Evolutionary conservation across 2,888 invertebrate genomes (phyloP).

Genomic region (Cephonodes hylas): DNA sequence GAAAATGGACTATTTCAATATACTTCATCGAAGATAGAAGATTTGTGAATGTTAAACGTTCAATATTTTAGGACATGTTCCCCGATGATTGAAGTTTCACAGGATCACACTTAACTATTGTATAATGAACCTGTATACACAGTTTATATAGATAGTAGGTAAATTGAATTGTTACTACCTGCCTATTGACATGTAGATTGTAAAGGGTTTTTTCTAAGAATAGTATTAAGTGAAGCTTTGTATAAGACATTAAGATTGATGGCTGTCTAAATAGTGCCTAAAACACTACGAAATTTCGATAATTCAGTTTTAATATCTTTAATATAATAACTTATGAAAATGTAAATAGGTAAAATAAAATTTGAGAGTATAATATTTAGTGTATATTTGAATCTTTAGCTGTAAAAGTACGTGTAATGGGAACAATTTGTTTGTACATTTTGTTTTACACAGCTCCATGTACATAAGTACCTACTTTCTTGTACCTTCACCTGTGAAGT

Average conservation of each 20-base stretch:
- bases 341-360: constrained; percentile 63
- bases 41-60: constrained; percentile 25
- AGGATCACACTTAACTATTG: constrained; percentile 25
- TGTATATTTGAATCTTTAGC: constrained; percentile 57
- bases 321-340: constrained; percentile 61
- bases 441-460: constrained; percentile 21
- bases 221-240: constrained; percentile 72
- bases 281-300: constrained; percentile 80
- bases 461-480: not conserved
- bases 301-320: constrained; percentile 76
- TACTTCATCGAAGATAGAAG: constrained; percentile 24
- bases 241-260: constrained; percentile 79
- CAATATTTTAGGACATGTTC: constrained; percentile 6
- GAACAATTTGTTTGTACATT: constrained; percentile 70
- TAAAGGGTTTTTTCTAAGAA: constrained; percentile 62
- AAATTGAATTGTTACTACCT: constrained; percentile 73
- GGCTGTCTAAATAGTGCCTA: constrained; percentile 82
- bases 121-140: constrained; percentile 43
- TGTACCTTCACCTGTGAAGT: not conserved
- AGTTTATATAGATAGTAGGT: constrained; percentile 57
- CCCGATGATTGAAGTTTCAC: constrained; percentile 13
- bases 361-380: constrained; percentile 61
- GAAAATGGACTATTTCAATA: constrained; percentile 27
- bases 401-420: constrained; percentile 65
- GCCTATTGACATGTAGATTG: constrained; percentile 78